Percentiles rank a stretch among this genome's conserved stretches.
These are phyloP conservation scores for Masnerella sp. DNA, from an alignment of 2,888 invertebrate genomes.

Conservation along the genomic window DNA sequence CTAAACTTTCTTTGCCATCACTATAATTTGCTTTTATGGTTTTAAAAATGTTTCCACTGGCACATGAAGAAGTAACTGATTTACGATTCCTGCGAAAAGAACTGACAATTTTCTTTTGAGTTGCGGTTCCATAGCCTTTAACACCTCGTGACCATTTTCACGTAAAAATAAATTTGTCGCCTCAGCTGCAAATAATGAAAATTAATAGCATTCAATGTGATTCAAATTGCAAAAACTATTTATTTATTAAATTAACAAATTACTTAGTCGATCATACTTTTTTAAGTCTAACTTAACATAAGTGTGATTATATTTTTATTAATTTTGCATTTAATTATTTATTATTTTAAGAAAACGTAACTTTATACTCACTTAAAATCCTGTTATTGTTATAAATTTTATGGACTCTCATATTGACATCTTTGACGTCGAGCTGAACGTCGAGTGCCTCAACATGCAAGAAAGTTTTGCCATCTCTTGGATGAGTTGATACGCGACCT, in stretches of 20 bases:
- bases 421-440: slow-evolving; percentile 81
- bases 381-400: slow-evolving; percentile 84
- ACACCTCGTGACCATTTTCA: slow-evolving; percentile 84
- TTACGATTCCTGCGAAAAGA: slow-evolving; percentile 83
- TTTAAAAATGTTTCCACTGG: slow-evolving; percentile 82
- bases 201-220: slow-evolving; percentile 29
- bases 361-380: slow-evolving; percentile 82
- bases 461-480: slow-evolving; percentile 79
- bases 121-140: slow-evolving; percentile 85
- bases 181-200: slow-evolving; percentile 81
- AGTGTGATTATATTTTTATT: not conserved
- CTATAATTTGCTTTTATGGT: slow-evolving; percentile 68
- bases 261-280: too few species aligned
- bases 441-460: slow-evolving; percentile 82
- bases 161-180: slow-evolving; percentile 85
- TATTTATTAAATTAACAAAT: too few species aligned
- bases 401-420: slow-evolving; percentile 82
- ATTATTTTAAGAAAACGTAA: not conserved
- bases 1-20: slow-evolving; percentile 48
- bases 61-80: slow-evolving; percentile 82
- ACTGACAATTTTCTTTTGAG: slow-evolving; percentile 82
- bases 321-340: slow-evolving; percentile 7
- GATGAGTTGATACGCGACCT: slow-evolving; percentile 80
- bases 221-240: slow-evolving; percentile 17
- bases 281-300: too few species aligned